These are phyloP conservation scores for Perccottus glenii DNA, from an alignment of 2,113 vertebrate genomes.

Conservation along the genomic window DNA sequence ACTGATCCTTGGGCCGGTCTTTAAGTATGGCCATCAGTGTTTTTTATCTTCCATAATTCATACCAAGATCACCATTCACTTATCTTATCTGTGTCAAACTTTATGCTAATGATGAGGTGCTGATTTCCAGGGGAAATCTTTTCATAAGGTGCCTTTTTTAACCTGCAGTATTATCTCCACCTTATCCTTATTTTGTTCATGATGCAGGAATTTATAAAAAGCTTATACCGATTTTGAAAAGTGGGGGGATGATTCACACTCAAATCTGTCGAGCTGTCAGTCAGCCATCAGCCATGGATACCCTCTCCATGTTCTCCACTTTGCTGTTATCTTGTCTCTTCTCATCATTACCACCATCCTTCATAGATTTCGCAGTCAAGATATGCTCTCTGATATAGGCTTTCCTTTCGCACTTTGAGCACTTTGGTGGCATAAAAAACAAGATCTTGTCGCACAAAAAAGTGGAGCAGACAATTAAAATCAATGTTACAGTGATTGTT, in stretches of 20 bases:
- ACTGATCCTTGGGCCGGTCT: slow-evolving; percentile 41
- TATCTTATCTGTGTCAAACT: slow-evolving; percentile 52
- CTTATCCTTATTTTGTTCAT: slow-evolving; percentile 40
- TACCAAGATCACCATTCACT: slow-evolving; percentile 34
- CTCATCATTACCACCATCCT: slow-evolving; percentile 77
- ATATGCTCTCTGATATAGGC: slow-evolving; percentile 74
- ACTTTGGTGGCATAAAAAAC: slow-evolving; percentile 64
- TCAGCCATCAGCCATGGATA: slow-evolving; percentile 65
- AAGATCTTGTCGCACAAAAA: slow-evolving; percentile 73
- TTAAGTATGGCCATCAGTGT: slow-evolving; percentile 37
- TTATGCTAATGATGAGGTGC: slow-evolving; percentile 54
- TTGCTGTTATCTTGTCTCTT: slow-evolving; percentile 76
- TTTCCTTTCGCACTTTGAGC: slow-evolving; percentile 30
- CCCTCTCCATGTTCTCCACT: slow-evolving; percentile 72
- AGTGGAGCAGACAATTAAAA: slow-evolving; percentile 78
- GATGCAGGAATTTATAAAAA: slow-evolving; percentile 57
- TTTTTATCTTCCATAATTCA: slow-evolving; percentile 62
- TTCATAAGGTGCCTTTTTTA: slow-evolving; percentile 39
- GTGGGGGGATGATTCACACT: slow-evolving; percentile 41
- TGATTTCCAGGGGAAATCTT: slow-evolving; percentile 3
- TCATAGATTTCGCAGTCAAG: slow-evolving; percentile 72
- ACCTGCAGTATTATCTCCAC: slow-evolving; percentile 52
- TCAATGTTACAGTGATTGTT: slow-evolving; percentile 70
- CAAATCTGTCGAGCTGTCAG: slow-evolving; percentile 60
- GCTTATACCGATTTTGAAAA: slow-evolving; percentile 52